Conservation (phyloP, 1,140 invertebrate genomes). For the Pristionchus pacificus region DNA sequence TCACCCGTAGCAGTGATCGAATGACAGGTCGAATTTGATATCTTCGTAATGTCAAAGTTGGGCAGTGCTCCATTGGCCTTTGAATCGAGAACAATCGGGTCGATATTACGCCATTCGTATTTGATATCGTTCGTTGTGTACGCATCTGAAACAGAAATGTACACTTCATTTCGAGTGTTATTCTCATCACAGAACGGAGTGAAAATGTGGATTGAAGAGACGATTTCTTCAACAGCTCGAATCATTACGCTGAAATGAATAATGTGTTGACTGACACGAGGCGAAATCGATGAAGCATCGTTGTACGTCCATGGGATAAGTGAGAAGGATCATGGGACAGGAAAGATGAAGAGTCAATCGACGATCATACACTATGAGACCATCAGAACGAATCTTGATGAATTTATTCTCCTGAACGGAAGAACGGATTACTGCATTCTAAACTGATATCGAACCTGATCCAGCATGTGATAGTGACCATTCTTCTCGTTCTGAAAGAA, state of each 20-base stretch:
- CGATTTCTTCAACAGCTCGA: too few species aligned
- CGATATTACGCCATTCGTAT: conserved; percentile 81
- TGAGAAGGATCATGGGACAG: conserved; percentile 36
- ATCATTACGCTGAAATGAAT: too few species aligned
- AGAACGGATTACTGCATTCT: background rate
- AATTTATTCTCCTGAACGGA: conserved; percentile 35
- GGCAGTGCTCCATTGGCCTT: conserved; percentile 39
- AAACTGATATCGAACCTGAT: conserved; percentile 17
- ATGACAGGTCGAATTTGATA: conserved; percentile 35
- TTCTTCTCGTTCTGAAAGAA: conserved; percentile 95
- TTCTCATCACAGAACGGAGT: background rate
- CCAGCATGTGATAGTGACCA: conserved; percentile 58
- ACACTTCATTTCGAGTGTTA: too few species aligned
- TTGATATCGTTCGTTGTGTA: conserved; percentile 88
- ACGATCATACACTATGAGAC: conserved; percentile 39
- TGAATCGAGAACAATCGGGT: conserved; percentile 77
- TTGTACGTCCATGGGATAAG: conserved; percentile 40
- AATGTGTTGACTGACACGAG: conserved; percentile 36
- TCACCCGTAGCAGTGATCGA: conserved; percentile 36
- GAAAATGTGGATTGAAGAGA: too few species aligned
- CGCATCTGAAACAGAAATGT: conserved; percentile 74
- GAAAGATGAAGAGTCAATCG: conserved; percentile 37
- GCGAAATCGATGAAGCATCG: conserved; percentile 40
- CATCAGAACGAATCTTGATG: conserved; percentile 39
- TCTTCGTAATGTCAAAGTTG: conserved; percentile 35